Evolutionary conservation across 23 tunicate species (phyloP).

Genomic region (Botrylloides violaceus): DNA sequence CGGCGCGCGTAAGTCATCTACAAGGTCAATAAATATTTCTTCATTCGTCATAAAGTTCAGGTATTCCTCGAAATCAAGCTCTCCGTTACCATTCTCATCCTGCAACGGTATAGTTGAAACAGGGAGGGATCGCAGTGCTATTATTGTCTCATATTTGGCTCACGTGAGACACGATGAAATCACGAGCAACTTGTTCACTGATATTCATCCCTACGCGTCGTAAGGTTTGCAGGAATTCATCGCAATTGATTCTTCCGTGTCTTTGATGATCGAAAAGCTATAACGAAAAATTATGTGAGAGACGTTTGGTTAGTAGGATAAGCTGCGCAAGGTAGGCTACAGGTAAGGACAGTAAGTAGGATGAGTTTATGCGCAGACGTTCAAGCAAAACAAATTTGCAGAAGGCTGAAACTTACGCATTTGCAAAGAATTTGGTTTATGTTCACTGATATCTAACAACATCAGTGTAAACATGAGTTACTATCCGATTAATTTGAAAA

Average conservation of each 20-base stretch:
- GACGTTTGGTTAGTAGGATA: no score
- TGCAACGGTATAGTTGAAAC: no score
- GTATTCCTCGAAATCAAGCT: slow-evolving; percentile 64
- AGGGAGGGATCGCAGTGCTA: no score
- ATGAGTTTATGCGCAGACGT: no score
- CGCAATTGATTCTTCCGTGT: slow-evolving; percentile 50
- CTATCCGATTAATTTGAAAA: no score
- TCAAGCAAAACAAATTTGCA: no score
- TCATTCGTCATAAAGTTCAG: slow-evolving; percentile 65
- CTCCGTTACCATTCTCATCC: slow-evolving; percentile 68
- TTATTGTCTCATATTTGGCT: background rate
- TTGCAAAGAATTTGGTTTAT: no score
- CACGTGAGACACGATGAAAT: slow-evolving; percentile 48
- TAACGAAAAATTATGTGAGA: background rate
- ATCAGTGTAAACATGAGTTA: no score
- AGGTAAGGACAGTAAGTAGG: no score
- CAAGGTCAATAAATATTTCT: slow-evolving; percentile 46
- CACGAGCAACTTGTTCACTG: slow-evolving; percentile 42
- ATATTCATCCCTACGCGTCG: slow-evolving; percentile 50
- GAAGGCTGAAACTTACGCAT: no score
- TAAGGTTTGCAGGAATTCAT: slow-evolving; percentile 49
- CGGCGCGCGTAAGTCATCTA: slow-evolving; percentile 21
- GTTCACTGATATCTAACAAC: no score
- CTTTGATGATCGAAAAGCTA: slow-evolving; percentile 54
- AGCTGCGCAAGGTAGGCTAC: no score